Evolutionary conservation across 2,113 vertebrate genomes (phyloP).

Genomic region (Sardina pilchardus): DNA sequence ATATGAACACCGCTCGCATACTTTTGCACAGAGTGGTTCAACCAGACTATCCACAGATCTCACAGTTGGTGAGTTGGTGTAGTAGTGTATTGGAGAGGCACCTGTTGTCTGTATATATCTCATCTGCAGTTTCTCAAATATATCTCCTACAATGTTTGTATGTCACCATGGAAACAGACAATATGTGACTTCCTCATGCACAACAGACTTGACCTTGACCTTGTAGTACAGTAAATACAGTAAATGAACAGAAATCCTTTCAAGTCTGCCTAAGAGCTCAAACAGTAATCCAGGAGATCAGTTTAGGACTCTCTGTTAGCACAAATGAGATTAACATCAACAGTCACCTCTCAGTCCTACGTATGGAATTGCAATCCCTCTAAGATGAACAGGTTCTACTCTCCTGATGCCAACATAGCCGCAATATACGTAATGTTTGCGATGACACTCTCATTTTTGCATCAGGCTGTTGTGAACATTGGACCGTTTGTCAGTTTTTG

Average conservation of each 20-base stretch:
- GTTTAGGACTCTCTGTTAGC: not conserved
- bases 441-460: no score
- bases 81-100: not conserved
- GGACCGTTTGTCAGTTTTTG: no score
- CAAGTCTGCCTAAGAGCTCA: not conserved
- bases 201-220: not conserved
- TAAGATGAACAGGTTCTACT: no score
- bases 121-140: not conserved
- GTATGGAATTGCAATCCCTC: no score
- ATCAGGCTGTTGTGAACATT: no score
- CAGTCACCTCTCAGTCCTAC: not conserved
- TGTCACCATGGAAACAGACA: no score
- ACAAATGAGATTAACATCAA: not conserved
- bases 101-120: not conserved
- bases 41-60: slow-evolving; percentile 78
- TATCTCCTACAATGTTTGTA: not conserved
- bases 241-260: not conserved
- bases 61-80: slow-evolving; percentile 81
- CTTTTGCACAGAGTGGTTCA: slow-evolving; percentile 86
- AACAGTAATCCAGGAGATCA: not conserved
- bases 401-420: no score
- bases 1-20: slow-evolving; percentile 88
- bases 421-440: no score
- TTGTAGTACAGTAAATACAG: not conserved
- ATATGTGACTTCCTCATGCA: not conserved